Evolutionary conservation across 2,888 invertebrate genomes (phyloP), one percentile per base, ranked within the genome.

Genomic region (Ennomos quercinarius): DNA sequence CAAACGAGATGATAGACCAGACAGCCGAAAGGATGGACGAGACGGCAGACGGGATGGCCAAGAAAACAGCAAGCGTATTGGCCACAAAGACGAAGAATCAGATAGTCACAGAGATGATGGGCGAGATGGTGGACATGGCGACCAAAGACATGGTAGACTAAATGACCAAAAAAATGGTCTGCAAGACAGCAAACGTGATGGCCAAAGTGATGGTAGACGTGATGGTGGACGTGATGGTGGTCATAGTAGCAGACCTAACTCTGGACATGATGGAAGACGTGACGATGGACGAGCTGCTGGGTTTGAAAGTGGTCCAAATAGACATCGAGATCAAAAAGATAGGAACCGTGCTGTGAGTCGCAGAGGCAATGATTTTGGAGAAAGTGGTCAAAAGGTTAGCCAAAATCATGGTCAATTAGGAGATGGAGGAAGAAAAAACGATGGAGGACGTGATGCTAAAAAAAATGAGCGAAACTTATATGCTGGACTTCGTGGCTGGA

Each of bases 81-180:
- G 35, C 36, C 38, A 27, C 10, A 44, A 12, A 11, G 40, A 12
- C 10, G 10, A 40, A 8, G 11, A 42, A 39, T 39, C 38, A 10
- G 54, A 47, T 5, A 6, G 27, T 0, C 27, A 6, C 10, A 50
- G 57, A 13, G 62, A 51, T 10, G 44, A 47, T 4, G 57, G 62
- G 50, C 40, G 50, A 13, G 57, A 43, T 34, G 34, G 43, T 42
- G 10, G 61, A 12, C 57, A 5, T 48, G 9, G 50, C 55, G 36
- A n/a, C 47, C 42, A 27, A 11, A 44, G 12, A 11, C 37, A 27
- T 10, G 10, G 43, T 9, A 13, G 40, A 39, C 35, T 34, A 10
- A 51, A 47, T 6, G 6, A 5, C 27, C 27, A 6, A 9, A 50
- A 51, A 13, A 57, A 51, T 11, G 44, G 47, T 4, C 51, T 57